These are phyloP conservation scores for Drosophila recens DNA, from an alignment of 2,888 invertebrate species.

Conservation along the genomic window DNA sequence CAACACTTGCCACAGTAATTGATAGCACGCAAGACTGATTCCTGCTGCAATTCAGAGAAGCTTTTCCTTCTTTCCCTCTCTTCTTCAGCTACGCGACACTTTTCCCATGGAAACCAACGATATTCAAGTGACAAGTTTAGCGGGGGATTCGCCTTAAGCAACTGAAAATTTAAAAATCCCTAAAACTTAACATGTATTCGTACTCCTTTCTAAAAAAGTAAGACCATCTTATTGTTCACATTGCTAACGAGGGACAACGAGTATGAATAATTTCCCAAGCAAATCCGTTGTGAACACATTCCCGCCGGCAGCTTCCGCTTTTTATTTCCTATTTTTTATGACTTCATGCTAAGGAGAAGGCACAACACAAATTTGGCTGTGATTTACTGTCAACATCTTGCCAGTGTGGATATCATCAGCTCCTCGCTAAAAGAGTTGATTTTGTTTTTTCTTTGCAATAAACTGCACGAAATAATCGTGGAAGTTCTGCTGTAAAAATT, in stretches of 20 bases:
- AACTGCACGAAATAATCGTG: constrained; percentile 25
- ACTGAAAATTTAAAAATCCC: not conserved
- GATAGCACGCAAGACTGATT: constrained; percentile 80
- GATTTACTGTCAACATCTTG: constrained; percentile 66
- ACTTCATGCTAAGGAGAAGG: constrained; percentile 22
- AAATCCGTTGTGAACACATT: constrained; percentile 55
- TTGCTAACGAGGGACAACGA: constrained; percentile 45
- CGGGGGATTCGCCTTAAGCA: not conserved
- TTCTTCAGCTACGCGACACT: constrained; percentile 57
- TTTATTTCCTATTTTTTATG: constrained; percentile 46
- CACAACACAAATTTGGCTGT: constrained; percentile 39
- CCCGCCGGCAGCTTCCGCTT: constrained; percentile 30
- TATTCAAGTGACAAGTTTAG: constrained; percentile 21
- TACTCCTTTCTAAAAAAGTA: not conserved
- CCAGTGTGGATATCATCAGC: constrained; percentile 47
- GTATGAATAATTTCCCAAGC: constrained; percentile 56
- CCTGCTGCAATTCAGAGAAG: constrained; percentile 64
- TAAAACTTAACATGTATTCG: not conserved
- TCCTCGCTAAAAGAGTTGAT: constrained; percentile 12
- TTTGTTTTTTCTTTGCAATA: constrained; percentile 11
- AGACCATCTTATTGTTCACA: constrained; percentile 33
- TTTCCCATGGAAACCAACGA: constrained; percentile 34
- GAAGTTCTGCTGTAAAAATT: not conserved
- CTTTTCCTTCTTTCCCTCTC: constrained; percentile 17
- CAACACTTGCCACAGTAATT: constrained; percentile 81